Evolutionary conservation across 1,140 invertebrate species (phyloP).

Genomic region (Rhyzopertha dominica): DNA sequence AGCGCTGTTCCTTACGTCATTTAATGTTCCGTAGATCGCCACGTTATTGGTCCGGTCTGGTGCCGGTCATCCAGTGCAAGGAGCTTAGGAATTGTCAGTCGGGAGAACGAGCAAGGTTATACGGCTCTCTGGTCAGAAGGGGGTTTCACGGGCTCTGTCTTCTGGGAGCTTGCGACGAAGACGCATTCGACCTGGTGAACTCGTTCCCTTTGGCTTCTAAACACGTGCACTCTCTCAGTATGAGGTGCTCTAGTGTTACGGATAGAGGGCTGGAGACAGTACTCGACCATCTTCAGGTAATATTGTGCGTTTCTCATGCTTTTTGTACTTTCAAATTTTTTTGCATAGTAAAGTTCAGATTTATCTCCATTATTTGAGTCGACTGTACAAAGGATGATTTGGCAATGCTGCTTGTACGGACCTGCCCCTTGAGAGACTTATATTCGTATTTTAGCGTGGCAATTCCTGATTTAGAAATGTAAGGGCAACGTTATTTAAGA

Average conservation of each 20-base stretch:
- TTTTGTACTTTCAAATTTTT: no score
- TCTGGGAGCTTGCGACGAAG: slow-evolving; percentile 81
- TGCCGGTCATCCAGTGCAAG: slow-evolving; percentile 76
- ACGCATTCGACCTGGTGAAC: slow-evolving; percentile 80
- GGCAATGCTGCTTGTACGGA: no score
- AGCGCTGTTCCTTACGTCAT: no score
- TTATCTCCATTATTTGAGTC: no score
- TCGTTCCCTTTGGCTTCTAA: slow-evolving; percentile 77
- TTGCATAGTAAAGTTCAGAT: no score
- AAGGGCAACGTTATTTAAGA: no score
- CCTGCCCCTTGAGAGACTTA: no score
- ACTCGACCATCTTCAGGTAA: slow-evolving; percentile 77
- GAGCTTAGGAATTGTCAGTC: slow-evolving; percentile 65
- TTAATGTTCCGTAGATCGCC: slow-evolving; percentile 77
- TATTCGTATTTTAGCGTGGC: no score
- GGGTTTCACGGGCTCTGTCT: slow-evolving; percentile 82
- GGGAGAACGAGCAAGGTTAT: slow-evolving; percentile 66
- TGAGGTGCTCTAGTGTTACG: slow-evolving; percentile 81
- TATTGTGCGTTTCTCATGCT: no score
- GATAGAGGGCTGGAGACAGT: slow-evolving; percentile 83
- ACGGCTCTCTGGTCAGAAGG: slow-evolving; percentile 74
- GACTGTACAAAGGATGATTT: no score
- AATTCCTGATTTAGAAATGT: no score
- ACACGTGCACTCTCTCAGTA: slow-evolving; percentile 73
- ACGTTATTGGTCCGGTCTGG: slow-evolving; percentile 76